These are phyloP conservation scores for Axinella damicornis DNA, from an alignment of 37 sponge, comb jelly and placozoan species.

Conservation along the genomic window DNA sequence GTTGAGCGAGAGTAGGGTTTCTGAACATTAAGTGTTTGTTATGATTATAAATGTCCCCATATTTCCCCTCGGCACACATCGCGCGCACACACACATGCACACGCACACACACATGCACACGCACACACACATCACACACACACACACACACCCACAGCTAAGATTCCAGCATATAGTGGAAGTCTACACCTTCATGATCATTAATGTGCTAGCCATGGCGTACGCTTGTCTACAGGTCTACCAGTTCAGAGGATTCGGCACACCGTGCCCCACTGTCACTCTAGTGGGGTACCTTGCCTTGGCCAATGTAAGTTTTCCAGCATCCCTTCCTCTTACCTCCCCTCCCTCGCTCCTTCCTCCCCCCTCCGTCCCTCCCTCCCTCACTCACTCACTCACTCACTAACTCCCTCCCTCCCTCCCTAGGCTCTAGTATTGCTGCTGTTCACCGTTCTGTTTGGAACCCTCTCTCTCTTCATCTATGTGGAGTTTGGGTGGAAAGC, in stretches of 20 bases:
- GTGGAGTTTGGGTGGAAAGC: slow-evolving; percentile 80
- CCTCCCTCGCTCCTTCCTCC: too few species aligned
- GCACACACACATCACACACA: slow-evolving; percentile 52
- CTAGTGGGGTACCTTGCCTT: slow-evolving; percentile 55
- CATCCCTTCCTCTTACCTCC: too few species aligned
- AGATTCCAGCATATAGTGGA: slow-evolving; percentile 55
- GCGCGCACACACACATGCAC: background rate
- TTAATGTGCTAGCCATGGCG: slow-evolving; percentile 46
- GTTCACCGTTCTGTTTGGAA: slow-evolving; percentile 38
- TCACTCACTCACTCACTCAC: background rate
- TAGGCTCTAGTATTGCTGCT: slow-evolving; percentile 41
- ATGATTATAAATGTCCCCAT: too few species aligned
- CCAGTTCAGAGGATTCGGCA: slow-evolving; percentile 72
- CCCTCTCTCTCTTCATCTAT: slow-evolving; percentile 47
- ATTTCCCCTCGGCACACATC: background rate
- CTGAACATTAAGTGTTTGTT: too few species aligned
- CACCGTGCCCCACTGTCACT: slow-evolving; percentile 42
- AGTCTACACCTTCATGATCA: slow-evolving; percentile 42
- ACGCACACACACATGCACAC: slow-evolving; percentile 39
- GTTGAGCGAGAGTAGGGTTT: too few species aligned
- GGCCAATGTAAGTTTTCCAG: slow-evolving; percentile 45
- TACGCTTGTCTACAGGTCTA: slow-evolving; percentile 64
- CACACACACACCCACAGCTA: slow-evolving; percentile 55
- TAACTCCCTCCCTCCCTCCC: too few species aligned
- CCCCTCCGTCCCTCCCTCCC: too few species aligned